These are phyloP conservation scores for Caenorhabditis briggsae DNA, from an alignment of 1,140 invertebrate genomes.

Conservation along the genomic window DNA sequence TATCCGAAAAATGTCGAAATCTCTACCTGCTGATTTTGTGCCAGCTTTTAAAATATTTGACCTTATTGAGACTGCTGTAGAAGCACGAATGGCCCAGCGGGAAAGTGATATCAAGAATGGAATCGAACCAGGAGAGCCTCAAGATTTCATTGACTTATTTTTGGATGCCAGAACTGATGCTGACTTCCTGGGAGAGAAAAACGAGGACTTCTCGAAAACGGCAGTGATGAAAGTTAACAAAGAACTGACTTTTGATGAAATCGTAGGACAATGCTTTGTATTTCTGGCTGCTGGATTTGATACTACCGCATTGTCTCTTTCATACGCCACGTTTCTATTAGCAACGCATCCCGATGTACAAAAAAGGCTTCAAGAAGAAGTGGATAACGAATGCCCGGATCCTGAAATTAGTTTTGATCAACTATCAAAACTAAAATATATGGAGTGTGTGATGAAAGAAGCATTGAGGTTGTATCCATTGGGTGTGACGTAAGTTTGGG, in stretches of 20 bases:
- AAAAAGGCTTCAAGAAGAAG: constrained; percentile 78
- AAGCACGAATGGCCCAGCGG: constrained; percentile 21
- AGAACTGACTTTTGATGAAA: constrained; percentile 42
- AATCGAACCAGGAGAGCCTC: constrained; percentile 43
- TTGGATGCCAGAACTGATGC: constrained; percentile 46
- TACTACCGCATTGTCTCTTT: constrained; percentile 78
- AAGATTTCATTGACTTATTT: constrained; percentile 62
- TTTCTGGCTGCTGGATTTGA: constrained; percentile 80
- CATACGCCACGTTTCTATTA: constrained; percentile 78
- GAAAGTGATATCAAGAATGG: constrained; percentile 33
- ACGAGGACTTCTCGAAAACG: neutral
- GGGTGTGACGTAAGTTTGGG: constrained; percentile 47
- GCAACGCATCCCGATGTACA: constrained; percentile 79
- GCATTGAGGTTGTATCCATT: constrained; percentile 57
- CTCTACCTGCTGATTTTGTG: neutral
- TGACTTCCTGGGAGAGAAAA: neutral
- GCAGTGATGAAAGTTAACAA: neutral
- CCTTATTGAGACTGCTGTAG: constrained; percentile 17
- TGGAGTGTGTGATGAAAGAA: constrained; percentile 61
- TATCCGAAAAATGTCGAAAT: constrained; percentile 17
- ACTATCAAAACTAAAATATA: constrained; percentile 52
- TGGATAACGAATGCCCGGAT: constrained; percentile 65
- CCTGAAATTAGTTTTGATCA: constrained; percentile 33
- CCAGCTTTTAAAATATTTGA: constrained; percentile 27
- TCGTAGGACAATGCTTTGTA: constrained; percentile 67